Percentiles rank a stretch among this genome's conserved stretches.
Evolutionary conservation across 2,888 invertebrate genomes (phyloP).

Genomic region (Hedychridium roseum): DNA sequence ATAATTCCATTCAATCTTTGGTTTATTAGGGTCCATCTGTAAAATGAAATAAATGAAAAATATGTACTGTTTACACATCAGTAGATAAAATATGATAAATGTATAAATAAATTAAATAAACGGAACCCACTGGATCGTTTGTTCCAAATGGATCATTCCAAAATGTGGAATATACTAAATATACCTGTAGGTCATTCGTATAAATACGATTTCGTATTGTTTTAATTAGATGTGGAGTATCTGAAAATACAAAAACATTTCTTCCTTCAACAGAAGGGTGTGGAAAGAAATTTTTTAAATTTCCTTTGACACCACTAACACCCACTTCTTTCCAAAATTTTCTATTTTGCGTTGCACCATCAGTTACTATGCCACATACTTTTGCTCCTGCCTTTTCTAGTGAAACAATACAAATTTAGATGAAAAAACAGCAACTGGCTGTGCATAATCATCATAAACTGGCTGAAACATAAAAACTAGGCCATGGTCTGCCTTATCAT

Average conservation of each 20-base stretch:
- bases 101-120: neutral
- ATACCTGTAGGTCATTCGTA: slow-evolving; percentile 10
- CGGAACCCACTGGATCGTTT: neutral
- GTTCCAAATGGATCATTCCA: neutral
- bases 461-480: slow-evolving; percentile 33
- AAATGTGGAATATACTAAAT: slow-evolving; percentile 4
- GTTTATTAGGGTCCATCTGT: slow-evolving; percentile 9
- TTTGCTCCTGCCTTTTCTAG: slow-evolving; percentile 14
- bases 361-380: slow-evolving; percentile 25
- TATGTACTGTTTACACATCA: neutral
- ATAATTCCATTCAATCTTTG: slow-evolving; percentile 19
- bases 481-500: slow-evolving; percentile 22
- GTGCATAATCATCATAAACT: slow-evolving; percentile 18
- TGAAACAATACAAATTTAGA: slow-evolving; percentile 12
- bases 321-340: slow-evolving; percentile 26
- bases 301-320: slow-evolving; percentile 16
- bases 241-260: slow-evolving; percentile 29
- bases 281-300: slow-evolving; percentile 15
- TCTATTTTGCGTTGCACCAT: slow-evolving; percentile 29
- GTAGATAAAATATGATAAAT: slow-evolving; percentile 3
- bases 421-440: slow-evolving; percentile 30
- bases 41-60: slow-evolving; percentile 3
- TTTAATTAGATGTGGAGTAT: slow-evolving; percentile 33
- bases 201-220: slow-evolving; percentile 30
- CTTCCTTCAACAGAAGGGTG: slow-evolving; percentile 24